Base-by-base conservation (phyloP, 1,140 invertebrate genomes). In the Drosophila sucinea region DNA sequence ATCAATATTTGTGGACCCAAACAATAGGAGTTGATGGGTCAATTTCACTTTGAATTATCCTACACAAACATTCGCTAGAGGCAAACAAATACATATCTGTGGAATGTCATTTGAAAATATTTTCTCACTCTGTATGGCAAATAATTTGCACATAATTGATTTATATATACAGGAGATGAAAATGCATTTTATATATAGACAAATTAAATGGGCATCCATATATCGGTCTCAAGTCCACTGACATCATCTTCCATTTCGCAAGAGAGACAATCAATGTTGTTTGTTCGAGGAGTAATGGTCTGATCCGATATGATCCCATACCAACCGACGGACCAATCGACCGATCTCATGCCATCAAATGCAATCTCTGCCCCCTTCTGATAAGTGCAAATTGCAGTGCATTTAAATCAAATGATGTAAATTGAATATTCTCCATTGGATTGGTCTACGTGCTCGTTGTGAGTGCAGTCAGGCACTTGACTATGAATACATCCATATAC, bases 211-310 rank as follows among this genome's bases (percentile, higher is more conserved):
- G 27, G 23, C 23, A 51, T 51, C 44, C 27, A 51, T 51, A n/a
- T 35, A 40, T 60, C 38, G 47, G 11, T 62, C 38, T 62, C n/a
- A 35, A 56, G 60, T 65, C 17, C 27, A 60, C 67, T 73, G 70
- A 73, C 70, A 73, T 73, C 70, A 73, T 70, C 64, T 6, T n/a
- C 0, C 10, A 33, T 17, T 3, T 33, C 30, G 4, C 40, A 44
- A 35, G 25, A 27, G 32, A 56, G 44, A 75, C 73, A 76, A 76
- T 40, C 73, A 25, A 64, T 63, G 73, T 35, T 38, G 54, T 76
- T 77, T 76, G 73, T 76, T 76, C 47, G 5, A 32, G 27, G 10
- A n/a, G 17, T 38, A 58, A 58, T 58, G 56, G 23, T 58, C 56
- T 35, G 44, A 51, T 23, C 44, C 44, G 23, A 51, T 51, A 0